Conservation (phyloP, 1,140 invertebrate genomes). For the Aphidius ervi region DNA sequence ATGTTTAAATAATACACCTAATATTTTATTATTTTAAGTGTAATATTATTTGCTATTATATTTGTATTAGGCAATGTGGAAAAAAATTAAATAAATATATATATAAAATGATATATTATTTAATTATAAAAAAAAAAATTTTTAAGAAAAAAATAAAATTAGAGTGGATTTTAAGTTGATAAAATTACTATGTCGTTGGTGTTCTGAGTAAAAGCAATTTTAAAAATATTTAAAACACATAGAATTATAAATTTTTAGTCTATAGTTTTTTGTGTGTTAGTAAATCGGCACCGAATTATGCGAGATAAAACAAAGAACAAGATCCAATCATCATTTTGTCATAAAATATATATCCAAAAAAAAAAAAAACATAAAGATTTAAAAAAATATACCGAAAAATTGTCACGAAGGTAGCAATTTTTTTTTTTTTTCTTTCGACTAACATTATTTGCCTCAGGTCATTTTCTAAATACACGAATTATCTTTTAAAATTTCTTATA, state of each 20-base stretch:
- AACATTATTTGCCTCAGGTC: too few relatives aligned
- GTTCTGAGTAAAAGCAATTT: conserved; percentile 52
- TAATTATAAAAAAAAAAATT: too few relatives aligned
- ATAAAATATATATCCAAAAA: background rate
- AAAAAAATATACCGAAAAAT: conserved; percentile 4
- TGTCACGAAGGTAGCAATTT: conserved; percentile 17
- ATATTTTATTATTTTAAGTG: too few relatives aligned
- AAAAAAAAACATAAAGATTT: background rate
- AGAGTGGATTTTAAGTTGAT: too few relatives aligned
- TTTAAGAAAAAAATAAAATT: too few relatives aligned
- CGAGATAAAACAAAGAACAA: too few relatives aligned
- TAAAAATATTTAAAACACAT: conserved; percentile 53
- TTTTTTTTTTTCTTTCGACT: background rate
- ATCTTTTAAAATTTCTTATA: too few relatives aligned
- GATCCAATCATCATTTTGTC: too few relatives aligned
- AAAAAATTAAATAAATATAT: background rate
- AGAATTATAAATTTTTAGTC: conserved; percentile 36
- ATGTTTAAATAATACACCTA: too few relatives aligned
- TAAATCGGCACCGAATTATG: too few relatives aligned
- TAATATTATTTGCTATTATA: conserved; percentile 25
- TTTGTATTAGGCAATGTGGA: background rate
- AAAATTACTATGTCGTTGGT: conserved; percentile 25
- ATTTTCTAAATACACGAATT: too few relatives aligned
- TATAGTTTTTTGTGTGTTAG: too few relatives aligned
- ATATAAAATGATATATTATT: background rate